These are phyloP conservation scores for Hymenopus coronatus DNA, from an alignment of 2,888 invertebrate genomes.

Conservation along the genomic window DNA sequence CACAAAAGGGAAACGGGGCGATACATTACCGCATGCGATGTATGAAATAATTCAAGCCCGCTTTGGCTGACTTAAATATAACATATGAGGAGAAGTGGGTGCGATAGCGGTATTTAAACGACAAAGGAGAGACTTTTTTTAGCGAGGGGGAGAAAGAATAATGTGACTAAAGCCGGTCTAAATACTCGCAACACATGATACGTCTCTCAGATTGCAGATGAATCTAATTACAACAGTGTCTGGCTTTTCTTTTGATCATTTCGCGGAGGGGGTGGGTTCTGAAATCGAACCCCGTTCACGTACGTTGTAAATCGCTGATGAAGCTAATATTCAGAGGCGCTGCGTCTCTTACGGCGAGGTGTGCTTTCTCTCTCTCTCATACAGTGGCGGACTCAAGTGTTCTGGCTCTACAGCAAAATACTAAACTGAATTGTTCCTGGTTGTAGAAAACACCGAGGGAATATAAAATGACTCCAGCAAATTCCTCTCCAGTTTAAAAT, in stretches of 20 bases:
- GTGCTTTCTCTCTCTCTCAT: background rate
- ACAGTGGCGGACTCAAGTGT: no score
- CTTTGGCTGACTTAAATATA: conserved; percentile 1
- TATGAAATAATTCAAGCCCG: background rate
- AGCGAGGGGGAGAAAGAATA: background rate
- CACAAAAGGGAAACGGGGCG: background rate
- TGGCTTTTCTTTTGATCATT: conserved; percentile 20
- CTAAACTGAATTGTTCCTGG: no score
- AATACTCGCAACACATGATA: conserved; percentile 15
- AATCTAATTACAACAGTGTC: conserved; percentile 6
- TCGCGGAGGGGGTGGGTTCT: conserved; percentile 3
- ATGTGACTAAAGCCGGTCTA: conserved; percentile 1
- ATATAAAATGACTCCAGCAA: no score
- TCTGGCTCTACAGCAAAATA: no score
- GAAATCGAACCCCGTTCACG: conserved; percentile 19
- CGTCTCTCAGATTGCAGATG: conserved; percentile 13
- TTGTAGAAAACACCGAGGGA: no score
- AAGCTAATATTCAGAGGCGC: conserved; percentile 11
- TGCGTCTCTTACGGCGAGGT: background rate
- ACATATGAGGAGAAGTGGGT: conserved; percentile 8
- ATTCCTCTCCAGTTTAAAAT: no score
- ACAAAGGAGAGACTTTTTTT: background rate
- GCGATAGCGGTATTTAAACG: background rate
- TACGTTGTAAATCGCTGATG: conserved; percentile 17
- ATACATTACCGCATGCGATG: background rate